Evolutionary conservation across 37 sponge, comb jelly and placozoan genomes (phyloP).

Genomic region (Amphimedon queenslandica): DNA sequence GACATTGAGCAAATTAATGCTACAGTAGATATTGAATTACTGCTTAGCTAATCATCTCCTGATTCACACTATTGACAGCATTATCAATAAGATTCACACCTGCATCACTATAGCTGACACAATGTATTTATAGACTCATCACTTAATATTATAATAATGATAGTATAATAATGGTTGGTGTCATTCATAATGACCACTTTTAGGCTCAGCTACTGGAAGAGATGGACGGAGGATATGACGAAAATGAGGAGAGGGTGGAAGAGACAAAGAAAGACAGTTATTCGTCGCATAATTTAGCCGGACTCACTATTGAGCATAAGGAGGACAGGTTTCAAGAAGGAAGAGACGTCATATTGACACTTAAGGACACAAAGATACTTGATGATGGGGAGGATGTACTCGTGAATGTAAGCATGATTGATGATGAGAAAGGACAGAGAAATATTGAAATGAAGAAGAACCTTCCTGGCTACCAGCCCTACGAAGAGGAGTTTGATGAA

Average conservation of each 20-base stretch:
- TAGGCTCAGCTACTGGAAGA: slow-evolving; percentile 76
- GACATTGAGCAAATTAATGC: no score
- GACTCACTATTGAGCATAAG: slow-evolving; percentile 71
- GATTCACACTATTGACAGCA: no score
- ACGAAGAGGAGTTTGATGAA: slow-evolving; percentile 85
- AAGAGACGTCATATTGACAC: slow-evolving; percentile 45
- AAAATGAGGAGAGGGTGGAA: slow-evolving; percentile 41
- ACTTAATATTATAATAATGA: no score
- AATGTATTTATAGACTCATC: no score
- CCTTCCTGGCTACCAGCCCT: slow-evolving; percentile 71
- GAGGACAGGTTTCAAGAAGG: slow-evolving; percentile 67
- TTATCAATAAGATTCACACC: no score
- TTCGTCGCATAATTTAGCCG: slow-evolving; percentile 40
- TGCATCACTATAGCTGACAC: no score
- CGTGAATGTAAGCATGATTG: slow-evolving; percentile 80
- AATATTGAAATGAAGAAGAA: slow-evolving; percentile 71
- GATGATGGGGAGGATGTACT: slow-evolving; percentile 80
- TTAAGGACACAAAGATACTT: slow-evolving; percentile 74
- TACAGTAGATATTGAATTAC: no score
- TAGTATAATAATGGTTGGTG: no score
- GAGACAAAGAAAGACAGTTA: slow-evolving; percentile 27
- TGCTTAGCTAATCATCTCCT: no score
- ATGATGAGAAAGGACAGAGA: slow-evolving; percentile 64
- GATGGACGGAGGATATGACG: slow-evolving; percentile 92
- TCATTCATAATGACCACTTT: background rate